Conservation (phyloP, 2,113 vertebrate genomes). For the Lophius piscatorius region DNA sequence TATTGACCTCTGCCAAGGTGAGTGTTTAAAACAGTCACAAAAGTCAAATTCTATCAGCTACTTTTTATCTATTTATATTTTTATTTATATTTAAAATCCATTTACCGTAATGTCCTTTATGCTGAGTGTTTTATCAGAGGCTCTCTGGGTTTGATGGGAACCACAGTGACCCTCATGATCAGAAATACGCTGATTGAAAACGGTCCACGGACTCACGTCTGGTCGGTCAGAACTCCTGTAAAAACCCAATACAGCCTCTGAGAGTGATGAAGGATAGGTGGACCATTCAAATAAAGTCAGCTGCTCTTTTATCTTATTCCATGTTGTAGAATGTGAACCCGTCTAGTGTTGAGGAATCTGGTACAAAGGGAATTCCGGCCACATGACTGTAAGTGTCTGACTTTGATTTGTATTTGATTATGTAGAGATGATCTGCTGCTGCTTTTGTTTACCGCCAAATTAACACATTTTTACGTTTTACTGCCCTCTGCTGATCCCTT, state of each 20-base stretch:
- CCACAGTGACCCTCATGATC: conserved; percentile 6
- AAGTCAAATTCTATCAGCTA: too few species aligned
- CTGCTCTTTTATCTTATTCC: background rate
- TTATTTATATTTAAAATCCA: too few species aligned
- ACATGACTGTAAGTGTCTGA: background rate
- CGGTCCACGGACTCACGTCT: conserved; percentile 32
- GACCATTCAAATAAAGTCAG: background rate
- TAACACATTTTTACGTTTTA: conserved; percentile 1
- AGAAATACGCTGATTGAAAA: conserved; percentile 31
- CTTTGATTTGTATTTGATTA: conserved; percentile 1
- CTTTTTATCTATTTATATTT: too few species aligned
- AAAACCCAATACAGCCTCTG: conserved; percentile 10
- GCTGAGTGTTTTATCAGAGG: background rate
- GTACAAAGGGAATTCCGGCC: background rate
- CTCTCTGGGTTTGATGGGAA: conserved; percentile 20
- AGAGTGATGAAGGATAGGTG: background rate
- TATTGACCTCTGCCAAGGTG: too few species aligned
- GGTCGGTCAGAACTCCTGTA: conserved; percentile 30
- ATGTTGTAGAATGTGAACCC: background rate
- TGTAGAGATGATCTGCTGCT: background rate
- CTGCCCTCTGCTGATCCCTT: conserved; percentile 11
- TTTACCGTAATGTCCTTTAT: too few species aligned
- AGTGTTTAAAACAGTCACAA: too few species aligned
- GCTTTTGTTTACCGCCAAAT: background rate
- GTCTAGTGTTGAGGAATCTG: background rate